Percentiles rank a stretch among this genome's conserved stretches.
phyloP scores from a whole-genome alignment of 2,888 invertebrate genomes.

The Drosophila gaucha region DNA sequence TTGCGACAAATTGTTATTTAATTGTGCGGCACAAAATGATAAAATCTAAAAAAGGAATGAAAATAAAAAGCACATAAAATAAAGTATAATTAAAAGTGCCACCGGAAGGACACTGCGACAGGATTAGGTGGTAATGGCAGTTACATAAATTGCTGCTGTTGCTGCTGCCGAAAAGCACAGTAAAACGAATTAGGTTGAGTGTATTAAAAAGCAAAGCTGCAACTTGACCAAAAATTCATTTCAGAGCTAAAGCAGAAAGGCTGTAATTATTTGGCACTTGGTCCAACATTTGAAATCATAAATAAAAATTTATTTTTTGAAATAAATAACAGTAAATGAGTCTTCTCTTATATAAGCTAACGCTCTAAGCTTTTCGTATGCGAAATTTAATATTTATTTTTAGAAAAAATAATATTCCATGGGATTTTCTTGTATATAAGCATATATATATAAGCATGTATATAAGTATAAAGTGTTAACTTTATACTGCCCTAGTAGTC shows the following conservation, averaged over 20 bases:
- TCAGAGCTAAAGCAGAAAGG: neutral
- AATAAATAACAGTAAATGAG: no score
- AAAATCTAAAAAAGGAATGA: conserved; percentile 18
- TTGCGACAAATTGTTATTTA: conserved; percentile 70
- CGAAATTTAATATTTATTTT: no score
- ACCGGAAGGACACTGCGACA: conserved; percentile 18
- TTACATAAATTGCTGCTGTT: conserved; percentile 13
- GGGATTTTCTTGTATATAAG: no score
- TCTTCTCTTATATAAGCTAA: no score
- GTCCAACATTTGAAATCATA: no score
- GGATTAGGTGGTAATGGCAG: conserved; percentile 38
- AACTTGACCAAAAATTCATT: conserved; percentile 10
- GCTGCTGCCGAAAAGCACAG: conserved; percentile 30
- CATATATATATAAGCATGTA: no score
- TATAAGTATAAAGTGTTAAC: no score
- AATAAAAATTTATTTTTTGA: no score
- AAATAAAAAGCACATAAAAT: conserved; percentile 25
- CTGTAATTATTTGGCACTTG: neutral
- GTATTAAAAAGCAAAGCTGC: conserved; percentile 8
- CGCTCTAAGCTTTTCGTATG: no score
- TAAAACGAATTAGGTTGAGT: conserved; percentile 26
- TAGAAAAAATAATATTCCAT: no score
- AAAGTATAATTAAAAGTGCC: conserved; percentile 38
- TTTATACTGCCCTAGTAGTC: no score
- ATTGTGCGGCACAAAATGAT: conserved; percentile 57